Evolutionary conservation across 2,797 vertebrate genomes (phyloP).

Genomic region (Aulostomus chinensis): DNA sequence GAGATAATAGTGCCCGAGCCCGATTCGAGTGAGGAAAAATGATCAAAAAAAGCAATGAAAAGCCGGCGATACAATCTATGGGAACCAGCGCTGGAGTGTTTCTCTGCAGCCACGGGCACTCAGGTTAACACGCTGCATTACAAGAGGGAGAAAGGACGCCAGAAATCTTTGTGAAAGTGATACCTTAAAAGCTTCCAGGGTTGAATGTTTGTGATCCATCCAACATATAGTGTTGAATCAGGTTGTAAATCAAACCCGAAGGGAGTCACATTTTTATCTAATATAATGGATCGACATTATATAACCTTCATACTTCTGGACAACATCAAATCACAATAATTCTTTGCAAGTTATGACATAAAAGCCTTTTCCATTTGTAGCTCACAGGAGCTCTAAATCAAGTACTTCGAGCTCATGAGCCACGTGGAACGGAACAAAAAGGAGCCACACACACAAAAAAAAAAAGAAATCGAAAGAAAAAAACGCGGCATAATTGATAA

Average conservation of each 20-base stretch:
- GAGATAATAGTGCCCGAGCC: constrained; percentile 37
- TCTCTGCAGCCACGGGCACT: constrained; percentile 30
- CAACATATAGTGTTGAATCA: background rate
- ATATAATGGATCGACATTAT: background rate
- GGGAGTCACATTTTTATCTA: background rate
- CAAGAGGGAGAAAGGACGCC: constrained; percentile 18
- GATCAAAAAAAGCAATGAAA: constrained; percentile 50
- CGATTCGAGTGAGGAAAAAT: constrained; percentile 20
- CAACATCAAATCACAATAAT: too few relatives aligned
- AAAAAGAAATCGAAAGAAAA: too few relatives aligned
- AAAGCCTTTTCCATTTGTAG: too few relatives aligned
- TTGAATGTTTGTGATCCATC: background rate
- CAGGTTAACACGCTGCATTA: constrained; percentile 35
- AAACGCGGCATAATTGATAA: too few relatives aligned
- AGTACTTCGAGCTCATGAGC: too few relatives aligned
- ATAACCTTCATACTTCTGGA: too few relatives aligned
- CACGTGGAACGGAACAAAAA: too few relatives aligned
- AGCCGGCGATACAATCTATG: constrained; percentile 48
- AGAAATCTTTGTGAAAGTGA: constrained; percentile 44
- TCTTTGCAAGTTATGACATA: too few relatives aligned
- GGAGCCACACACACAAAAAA: too few relatives aligned
- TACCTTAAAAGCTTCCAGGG: constrained; percentile 22
- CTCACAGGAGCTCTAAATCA: too few relatives aligned
- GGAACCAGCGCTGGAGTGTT: constrained; percentile 44
- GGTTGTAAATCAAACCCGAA: constrained; percentile 1